phyloP scores from a whole-genome alignment of 2,113 vertebrate species.

The Ivindomyrus marchei region DNA sequence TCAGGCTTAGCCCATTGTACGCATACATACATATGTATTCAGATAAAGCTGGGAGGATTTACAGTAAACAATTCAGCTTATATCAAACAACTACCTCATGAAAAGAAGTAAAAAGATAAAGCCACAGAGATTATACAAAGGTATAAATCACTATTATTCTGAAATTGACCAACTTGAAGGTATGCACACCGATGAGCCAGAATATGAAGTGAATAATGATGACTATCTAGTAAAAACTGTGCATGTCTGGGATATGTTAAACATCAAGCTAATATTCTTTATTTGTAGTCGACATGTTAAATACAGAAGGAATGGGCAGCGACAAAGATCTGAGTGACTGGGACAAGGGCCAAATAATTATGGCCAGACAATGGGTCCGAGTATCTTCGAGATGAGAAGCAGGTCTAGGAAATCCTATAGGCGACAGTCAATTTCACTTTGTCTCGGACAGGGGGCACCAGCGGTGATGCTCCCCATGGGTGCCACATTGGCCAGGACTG shows the following conservation, averaged over 20 bases:
- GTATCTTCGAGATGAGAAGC: background rate
- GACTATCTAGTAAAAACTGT: background rate
- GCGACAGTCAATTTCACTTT: background rate
- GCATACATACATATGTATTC: background rate
- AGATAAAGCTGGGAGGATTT: background rate
- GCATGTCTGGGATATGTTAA: background rate
- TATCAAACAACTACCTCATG: background rate
- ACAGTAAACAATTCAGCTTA: background rate
- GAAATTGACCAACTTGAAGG: background rate
- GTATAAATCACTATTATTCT: background rate
- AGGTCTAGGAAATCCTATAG: background rate
- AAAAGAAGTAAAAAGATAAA: background rate
- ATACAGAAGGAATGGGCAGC: background rate
- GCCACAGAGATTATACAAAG: background rate
- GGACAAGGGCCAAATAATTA: background rate
- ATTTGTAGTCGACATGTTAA: background rate
- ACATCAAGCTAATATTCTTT: background rate
- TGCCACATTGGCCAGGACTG: background rate
- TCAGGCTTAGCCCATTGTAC: background rate
- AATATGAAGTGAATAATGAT: background rate
- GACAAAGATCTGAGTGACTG: background rate
- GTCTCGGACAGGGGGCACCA: background rate
- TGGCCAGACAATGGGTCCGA: background rate
- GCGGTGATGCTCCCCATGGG: background rate
- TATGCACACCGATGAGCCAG: background rate